Percentiles rank a stretch among this genome's conserved stretches.
Evolutionary conservation across 2,797 vertebrate genomes (phyloP).

Genomic region (Vultur gryphus): DNA sequence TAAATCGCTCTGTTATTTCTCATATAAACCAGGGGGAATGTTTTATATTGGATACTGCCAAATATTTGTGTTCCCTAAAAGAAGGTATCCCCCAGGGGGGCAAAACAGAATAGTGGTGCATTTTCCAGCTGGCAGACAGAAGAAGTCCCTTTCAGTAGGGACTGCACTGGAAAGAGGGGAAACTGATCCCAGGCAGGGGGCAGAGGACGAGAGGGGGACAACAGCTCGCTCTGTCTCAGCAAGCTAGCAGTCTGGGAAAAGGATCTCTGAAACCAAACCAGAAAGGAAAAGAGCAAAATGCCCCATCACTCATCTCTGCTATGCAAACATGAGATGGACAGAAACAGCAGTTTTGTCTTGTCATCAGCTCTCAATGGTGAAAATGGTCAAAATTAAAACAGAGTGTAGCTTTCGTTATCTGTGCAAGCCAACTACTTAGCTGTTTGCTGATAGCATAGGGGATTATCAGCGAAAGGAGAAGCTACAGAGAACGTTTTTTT

Average conservation of each 20-base stretch:
- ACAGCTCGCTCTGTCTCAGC: background rate
- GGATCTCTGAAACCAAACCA: background rate
- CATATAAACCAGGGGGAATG: conserved; percentile 48
- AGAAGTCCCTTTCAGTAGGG: background rate
- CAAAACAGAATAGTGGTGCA: conserved; percentile 46
- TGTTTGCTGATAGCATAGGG: background rate
- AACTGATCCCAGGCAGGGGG: background rate
- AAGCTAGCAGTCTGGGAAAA: background rate
- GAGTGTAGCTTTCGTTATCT: background rate
- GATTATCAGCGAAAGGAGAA: background rate
- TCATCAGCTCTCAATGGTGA: background rate
- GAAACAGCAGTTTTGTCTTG: background rate
- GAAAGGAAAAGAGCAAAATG: background rate
- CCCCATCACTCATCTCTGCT: background rate
- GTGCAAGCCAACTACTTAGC: background rate
- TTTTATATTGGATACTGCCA: background rate
- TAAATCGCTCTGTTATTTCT: conserved; percentile 37
- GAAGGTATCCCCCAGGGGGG: background rate
- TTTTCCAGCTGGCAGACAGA: background rate
- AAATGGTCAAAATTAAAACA: background rate
- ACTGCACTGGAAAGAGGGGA: background rate
- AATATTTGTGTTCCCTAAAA: conserved; percentile 49
- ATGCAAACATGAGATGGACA: background rate
- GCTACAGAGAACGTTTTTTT: background rate
- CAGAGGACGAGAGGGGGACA: background rate